Conservation (phyloP, 2,113 vertebrate genomes). For the Meleagris gallopavo region DNA sequence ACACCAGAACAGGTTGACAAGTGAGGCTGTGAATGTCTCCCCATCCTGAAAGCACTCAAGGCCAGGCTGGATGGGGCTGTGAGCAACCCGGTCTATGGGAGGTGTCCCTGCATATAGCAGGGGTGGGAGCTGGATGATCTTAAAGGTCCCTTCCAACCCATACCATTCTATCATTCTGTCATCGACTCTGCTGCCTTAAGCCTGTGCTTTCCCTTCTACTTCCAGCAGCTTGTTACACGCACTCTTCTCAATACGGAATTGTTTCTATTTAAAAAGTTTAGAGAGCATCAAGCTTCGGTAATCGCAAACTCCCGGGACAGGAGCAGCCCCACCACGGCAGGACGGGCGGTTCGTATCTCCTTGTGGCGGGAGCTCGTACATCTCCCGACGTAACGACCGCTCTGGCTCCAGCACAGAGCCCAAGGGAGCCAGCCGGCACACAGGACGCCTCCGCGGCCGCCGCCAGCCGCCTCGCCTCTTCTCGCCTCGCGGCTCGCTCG, state of each 20-base stretch:
- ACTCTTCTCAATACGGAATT: not conserved
- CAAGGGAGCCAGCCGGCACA: too few relatives aligned
- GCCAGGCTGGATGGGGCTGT: too few relatives aligned
- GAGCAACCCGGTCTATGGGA: too few relatives aligned
- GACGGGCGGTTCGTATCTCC: accelerated
- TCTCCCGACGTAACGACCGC: not conserved
- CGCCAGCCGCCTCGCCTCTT: not conserved
- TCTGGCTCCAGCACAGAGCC: not conserved
- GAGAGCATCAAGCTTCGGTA: not conserved
- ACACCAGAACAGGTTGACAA: too few relatives aligned
- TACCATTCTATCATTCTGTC: too few relatives aligned
- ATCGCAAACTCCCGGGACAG: not conserved
- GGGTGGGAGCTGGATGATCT: too few relatives aligned
- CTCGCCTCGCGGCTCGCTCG: not conserved
- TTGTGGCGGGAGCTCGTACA: not conserved
- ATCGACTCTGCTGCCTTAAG: not conserved
- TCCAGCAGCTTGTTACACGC: not conserved
- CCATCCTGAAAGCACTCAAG: too few relatives aligned
- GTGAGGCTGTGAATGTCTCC: too few relatives aligned
- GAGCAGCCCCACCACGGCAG: not conserved
- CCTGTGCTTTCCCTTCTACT: not conserved
- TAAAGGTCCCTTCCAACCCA: too few relatives aligned
- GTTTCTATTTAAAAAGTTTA: not conserved
- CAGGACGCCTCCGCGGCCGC: too few relatives aligned
- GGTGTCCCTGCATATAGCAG: too few relatives aligned